Conservation (phyloP, 2,113 vertebrate genomes). For the Orycteropus afer region DNA sequence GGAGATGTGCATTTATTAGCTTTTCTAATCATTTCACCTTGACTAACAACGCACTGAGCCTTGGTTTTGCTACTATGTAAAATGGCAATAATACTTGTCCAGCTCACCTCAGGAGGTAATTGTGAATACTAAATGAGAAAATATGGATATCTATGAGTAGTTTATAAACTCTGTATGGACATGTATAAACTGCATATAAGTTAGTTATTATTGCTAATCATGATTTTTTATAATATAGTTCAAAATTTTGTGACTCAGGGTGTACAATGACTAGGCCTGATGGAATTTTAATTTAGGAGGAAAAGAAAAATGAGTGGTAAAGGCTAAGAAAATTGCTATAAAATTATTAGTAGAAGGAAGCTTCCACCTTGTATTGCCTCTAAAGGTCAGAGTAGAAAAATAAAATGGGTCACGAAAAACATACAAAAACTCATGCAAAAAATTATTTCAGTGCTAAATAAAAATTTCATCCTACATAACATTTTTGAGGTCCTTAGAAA, state of each 20-base stretch:
- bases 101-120: background rate
- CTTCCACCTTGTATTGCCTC: conserved; percentile 25
- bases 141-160: background rate
- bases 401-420: background rate
- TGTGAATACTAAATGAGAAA: conserved; percentile 47
- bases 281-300: conserved; percentile 54
- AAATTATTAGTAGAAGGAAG: background rate
- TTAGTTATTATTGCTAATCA: background rate
- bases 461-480: conserved; percentile 31
- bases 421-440: background rate
- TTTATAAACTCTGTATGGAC: background rate
- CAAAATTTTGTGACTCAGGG: conserved; percentile 33
- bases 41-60: background rate
- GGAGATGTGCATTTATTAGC: background rate
- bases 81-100: background rate
- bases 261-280: conserved; percentile 1
- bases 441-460: conserved; percentile 7
- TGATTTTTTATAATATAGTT: background rate
- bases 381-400: conserved; percentile 10
- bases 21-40: conserved; percentile 19
- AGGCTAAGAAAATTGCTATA: background rate
- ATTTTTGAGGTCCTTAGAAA: conserved; percentile 55
- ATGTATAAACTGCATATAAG: background rate
- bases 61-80: background rate
- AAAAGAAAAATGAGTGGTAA: conserved; percentile 33